phyloP scores from a whole-genome alignment of 30 jellyfish, hydroid and myxozoan genomes.

The Sanderia malayensis region DNA sequence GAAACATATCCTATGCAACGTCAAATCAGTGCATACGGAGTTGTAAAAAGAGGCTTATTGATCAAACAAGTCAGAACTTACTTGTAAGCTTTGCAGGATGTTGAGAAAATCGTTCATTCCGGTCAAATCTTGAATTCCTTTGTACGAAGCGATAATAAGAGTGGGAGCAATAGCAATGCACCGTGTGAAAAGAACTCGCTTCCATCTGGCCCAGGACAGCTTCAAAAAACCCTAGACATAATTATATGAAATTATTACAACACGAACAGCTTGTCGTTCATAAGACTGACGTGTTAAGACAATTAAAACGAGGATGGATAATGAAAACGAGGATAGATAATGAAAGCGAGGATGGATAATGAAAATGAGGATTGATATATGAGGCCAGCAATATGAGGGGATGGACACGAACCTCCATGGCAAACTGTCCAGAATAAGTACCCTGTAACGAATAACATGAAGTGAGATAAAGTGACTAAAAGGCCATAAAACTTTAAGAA shows the following conservation, averaged over 20 bases:
- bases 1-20: not conserved
- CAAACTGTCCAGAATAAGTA: conserved; percentile 96
- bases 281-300: too few species aligned
- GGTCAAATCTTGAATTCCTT: conserved; percentile 76
- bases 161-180: conserved; percentile 91
- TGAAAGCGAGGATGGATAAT: too few species aligned
- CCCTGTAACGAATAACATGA: conserved; percentile 60
- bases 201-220: conserved; percentile 95
- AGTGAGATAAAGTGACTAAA: not conserved
- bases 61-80: too few species aligned
- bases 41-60: too few species aligned
- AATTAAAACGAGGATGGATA: too few species aligned
- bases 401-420: conserved; percentile 95
- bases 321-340: too few species aligned
- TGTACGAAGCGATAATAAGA: conserved; percentile 64
- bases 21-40: too few species aligned
- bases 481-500: too few species aligned
- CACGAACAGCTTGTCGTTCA: too few species aligned
- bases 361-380: too few species aligned
- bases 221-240: conserved; percentile 90
- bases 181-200: conserved; percentile 87
- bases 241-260: too few species aligned
- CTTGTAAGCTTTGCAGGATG: conserved; percentile 94
- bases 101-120: conserved; percentile 92
- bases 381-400: too few species aligned